Conservation (phyloP, 2,113 vertebrate genomes). For the Toxotes jaculatrix region DNA sequence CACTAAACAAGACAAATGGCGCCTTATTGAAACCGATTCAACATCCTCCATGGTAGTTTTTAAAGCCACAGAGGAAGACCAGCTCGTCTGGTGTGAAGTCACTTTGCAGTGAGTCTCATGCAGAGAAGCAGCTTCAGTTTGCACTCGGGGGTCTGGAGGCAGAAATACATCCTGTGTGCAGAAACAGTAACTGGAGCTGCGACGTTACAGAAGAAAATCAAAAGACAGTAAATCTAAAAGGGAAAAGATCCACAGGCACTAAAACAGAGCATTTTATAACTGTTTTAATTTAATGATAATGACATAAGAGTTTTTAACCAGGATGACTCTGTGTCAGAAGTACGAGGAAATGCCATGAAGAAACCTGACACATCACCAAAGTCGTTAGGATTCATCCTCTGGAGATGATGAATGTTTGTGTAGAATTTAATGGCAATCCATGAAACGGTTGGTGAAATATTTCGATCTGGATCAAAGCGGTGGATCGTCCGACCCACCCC, state of each 20-base stretch:
- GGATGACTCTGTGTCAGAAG: too few relatives aligned
- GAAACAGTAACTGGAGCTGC: not conserved
- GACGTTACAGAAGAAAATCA: not conserved
- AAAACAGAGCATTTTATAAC: not conserved
- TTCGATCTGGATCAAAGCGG: not conserved
- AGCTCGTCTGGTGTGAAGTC: constrained; percentile 16
- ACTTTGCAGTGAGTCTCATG: constrained; percentile 19
- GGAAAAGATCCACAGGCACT: not conserved
- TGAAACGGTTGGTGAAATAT: not conserved
- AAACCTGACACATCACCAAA: not conserved
- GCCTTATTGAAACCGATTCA: not conserved
- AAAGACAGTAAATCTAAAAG: not conserved
- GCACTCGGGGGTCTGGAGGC: constrained; percentile 3
- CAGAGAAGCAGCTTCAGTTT: constrained; percentile 34
- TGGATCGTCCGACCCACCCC: too few relatives aligned
- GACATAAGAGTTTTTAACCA: not conserved
- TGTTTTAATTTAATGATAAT: not conserved
- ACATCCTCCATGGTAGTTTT: not conserved
- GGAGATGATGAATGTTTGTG: not conserved
- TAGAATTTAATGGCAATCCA: not conserved
- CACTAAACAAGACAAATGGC: not conserved
- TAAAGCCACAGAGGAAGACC: constrained; percentile 5
- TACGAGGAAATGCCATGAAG: too few relatives aligned
- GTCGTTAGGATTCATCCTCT: not conserved
- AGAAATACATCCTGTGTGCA: constrained; percentile 37